phyloP scores from a whole-genome alignment of 1,140 invertebrate species.

The Hycleus phaleratus region DNA sequence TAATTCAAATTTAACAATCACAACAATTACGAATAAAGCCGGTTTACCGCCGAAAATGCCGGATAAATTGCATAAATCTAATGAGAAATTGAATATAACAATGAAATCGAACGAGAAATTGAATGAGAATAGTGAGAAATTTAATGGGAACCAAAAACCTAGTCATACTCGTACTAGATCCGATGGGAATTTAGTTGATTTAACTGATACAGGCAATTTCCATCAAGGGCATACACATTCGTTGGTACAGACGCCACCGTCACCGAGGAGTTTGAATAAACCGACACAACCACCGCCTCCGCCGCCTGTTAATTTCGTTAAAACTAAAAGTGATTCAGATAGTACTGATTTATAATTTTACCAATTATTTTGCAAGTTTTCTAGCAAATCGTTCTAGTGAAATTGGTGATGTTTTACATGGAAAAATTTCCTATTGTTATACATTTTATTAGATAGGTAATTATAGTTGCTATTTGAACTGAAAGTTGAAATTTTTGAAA shows the following conservation, averaged over 20 bases:
- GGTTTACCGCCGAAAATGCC: slow-evolving; percentile 19
- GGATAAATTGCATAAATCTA: slow-evolving; percentile 13
- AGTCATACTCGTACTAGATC: slow-evolving; percentile 37
- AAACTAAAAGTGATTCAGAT: slow-evolving; percentile 24
- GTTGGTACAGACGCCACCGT: slow-evolving; percentile 27
- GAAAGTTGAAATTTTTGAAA: no score
- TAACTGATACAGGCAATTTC: slow-evolving; percentile 2
- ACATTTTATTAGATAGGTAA: no score
- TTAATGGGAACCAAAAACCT: slow-evolving; percentile 29
- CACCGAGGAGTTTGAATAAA: slow-evolving; percentile 34
- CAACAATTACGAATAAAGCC: slow-evolving; percentile 11
- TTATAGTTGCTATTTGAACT: no score
- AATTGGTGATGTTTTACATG: no score
- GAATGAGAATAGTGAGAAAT: slow-evolving; percentile 22
- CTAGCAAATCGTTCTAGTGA: no score
- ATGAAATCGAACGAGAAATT: slow-evolving; percentile 26
- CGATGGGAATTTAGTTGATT: slow-evolving; percentile 36
- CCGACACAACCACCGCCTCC: slow-evolving; percentile 38
- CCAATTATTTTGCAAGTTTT: no score
- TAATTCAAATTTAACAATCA: background rate
- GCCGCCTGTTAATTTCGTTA: slow-evolving; percentile 26
- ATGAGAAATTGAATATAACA: slow-evolving; percentile 19
- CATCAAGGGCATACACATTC: background rate
- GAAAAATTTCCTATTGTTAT: no score
- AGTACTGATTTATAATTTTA: slow-evolving; percentile 31